Evolutionary conservation across 2,888 invertebrate species (phyloP).

Genomic region (Clepsis dumicolana): DNA sequence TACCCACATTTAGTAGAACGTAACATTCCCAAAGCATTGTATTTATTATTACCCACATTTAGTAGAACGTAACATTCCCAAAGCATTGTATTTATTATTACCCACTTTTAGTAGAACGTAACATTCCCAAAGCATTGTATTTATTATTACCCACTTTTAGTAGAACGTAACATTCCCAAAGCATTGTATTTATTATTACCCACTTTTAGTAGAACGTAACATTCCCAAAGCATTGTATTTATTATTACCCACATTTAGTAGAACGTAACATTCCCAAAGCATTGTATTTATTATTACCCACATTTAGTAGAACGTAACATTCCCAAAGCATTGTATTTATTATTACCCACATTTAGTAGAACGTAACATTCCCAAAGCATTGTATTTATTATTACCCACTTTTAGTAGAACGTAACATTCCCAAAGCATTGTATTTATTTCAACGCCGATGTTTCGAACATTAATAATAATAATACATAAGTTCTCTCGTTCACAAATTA

Average conservation of each 20-base stretch:
- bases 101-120: neutral
- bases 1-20: neutral
- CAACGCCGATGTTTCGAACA: neutral
- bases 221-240: neutral
- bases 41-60: neutral
- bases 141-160: neutral
- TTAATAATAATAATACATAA: neutral
- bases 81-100: neutral
- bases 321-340: neutral
- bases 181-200: neutral
- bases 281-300: neutral
- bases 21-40: neutral
- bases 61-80: neutral
- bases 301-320: neutral
- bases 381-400: neutral
- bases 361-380: neutral
- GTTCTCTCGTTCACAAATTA: conserved; percentile 1
- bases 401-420: neutral
- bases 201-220: neutral
- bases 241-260: neutral
- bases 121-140: neutral
- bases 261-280: neutral
- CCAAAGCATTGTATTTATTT: neutral
- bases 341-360: neutral
- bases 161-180: neutral